Evolutionary conservation across 2,888 invertebrate species (phyloP).

Genomic region (Drosophila algonquin): DNA sequence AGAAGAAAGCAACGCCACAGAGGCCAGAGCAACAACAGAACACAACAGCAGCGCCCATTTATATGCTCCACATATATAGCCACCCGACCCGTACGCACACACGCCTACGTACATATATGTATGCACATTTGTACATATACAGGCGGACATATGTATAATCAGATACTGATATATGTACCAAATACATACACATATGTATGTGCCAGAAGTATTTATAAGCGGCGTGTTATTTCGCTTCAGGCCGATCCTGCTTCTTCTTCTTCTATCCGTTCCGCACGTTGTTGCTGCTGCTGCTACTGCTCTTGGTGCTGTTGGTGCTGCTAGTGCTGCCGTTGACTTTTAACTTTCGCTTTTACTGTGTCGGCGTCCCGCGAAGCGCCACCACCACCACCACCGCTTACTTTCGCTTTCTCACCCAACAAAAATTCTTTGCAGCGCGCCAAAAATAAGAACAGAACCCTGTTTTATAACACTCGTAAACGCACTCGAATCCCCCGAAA

Average conservation of each 20-base stretch:
- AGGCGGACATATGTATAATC: constrained; percentile 65
- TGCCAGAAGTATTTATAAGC: constrained; percentile 74
- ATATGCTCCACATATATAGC: constrained; percentile 22
- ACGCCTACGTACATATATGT: constrained; percentile 6
- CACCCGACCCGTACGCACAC: constrained; percentile 6
- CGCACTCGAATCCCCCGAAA: constrained; percentile 8
- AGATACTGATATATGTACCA: constrained; percentile 64
- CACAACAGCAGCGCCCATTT: constrained; percentile 22
- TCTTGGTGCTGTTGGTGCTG: constrained; percentile 15
- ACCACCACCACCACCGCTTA: constrained; percentile 23
- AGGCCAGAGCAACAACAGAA: constrained; percentile 16
- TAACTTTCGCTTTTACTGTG: constrained; percentile 72
- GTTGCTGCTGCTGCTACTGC: constrained; percentile 27
- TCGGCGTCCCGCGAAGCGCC: constrained; percentile 24
- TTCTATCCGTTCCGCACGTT: constrained; percentile 16
- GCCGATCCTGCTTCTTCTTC: constrained; percentile 35
- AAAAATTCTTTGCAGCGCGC: constrained; percentile 69
- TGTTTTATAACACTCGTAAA: constrained; percentile 33
- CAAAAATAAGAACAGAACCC: constrained; percentile 59
- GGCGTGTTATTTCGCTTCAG: constrained; percentile 44
- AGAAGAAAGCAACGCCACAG: constrained; percentile 19
- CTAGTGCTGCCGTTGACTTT: constrained; percentile 54
- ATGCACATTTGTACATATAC: constrained; percentile 9
- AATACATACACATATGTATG: constrained; percentile 18
- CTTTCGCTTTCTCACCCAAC: constrained; percentile 67